Evolutionary conservation across 2,113 vertebrate species (phyloP), one percentile per base, ranked within the genome.

Genomic region (Nymphicus hollandicus): DNA sequence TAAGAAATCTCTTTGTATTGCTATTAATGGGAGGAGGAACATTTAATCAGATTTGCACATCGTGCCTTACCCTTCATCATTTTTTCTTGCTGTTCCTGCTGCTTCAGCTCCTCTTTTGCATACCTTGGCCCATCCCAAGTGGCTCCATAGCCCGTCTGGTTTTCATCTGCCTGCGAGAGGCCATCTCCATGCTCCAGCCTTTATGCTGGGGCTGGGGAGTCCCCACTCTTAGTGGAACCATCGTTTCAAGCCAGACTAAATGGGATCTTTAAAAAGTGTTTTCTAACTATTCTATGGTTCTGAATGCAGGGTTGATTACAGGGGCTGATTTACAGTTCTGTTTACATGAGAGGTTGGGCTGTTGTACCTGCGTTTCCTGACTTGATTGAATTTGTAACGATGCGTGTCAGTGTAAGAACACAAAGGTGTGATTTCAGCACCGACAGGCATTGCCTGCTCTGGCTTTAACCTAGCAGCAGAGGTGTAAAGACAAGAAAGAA

Each of bases 1-100:
- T 47, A 37, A 76, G 91, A 77, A 89, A 25, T 77, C 49, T 69
- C 58, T 91, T 71, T 80, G 60, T 6, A 6, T 80, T 91, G 10
- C n/a, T 70, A 2, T 72, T 76, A 61, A 44, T 0, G 0, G 46
- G 20, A 35, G 20, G n/a, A 80, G 74, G 60, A 55, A 20, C 2
- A 5, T 86, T 86, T 28, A 58, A 44, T 83, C 29, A 58, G 11
- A 73, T 82, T 88, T 46, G 20, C 29, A 88, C 85, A 23, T 16
- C 3, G 6, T 56, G 19, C 46, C 47, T 69, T 65, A 20, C n/a
- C 11, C 20, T 61, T 43, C 27, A 8, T 80, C 2, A 3, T 37
- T 88, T 70, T 70, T 53, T 70, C 53, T 85, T 1, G 1, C 65
- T 3, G 1, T 29, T 78, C 27, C 7, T 3, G 16, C 44, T n/a